Evolutionary conservation across 2,888 invertebrate species (phyloP).

Genomic region (Eupithecia exiguata): DNA sequence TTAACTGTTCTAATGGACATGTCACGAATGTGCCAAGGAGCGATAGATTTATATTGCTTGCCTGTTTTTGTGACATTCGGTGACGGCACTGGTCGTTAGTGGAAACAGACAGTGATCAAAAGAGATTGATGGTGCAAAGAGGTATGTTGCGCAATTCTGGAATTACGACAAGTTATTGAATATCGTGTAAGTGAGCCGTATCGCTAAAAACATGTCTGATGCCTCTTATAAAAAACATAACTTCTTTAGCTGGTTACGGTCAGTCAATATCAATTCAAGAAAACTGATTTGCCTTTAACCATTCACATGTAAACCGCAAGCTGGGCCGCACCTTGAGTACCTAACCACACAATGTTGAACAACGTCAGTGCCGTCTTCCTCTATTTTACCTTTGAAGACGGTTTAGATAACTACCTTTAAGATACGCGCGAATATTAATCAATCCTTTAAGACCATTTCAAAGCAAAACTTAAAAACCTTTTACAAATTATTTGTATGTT

Average conservation of each 20-base stretch:
- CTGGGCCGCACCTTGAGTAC: slow-evolving; percentile 47
- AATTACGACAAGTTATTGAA: not conserved
- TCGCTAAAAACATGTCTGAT: not conserved
- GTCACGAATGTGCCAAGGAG: slow-evolving; percentile 65
- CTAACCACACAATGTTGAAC: slow-evolving; percentile 52
- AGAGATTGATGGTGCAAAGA: slow-evolving; percentile 43
- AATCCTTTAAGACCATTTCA: not conserved
- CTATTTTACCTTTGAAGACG: not conserved
- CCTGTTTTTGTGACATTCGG: slow-evolving; percentile 60
- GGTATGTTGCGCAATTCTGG: slow-evolving; percentile 16
- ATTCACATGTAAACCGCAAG: slow-evolving; percentile 51
- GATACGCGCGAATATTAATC: not conserved
- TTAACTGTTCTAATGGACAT: slow-evolving; percentile 70
- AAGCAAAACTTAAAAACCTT: not conserved
- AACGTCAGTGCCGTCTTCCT: not conserved
- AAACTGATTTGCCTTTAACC: slow-evolving; percentile 46
- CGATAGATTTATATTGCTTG: slow-evolving; percentile 62
- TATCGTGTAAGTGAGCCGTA: not conserved
- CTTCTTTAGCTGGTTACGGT: not conserved
- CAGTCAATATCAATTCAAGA: slow-evolving; percentile 33
- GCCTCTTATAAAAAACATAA: not conserved
- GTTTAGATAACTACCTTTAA: not conserved
- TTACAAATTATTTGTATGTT: not conserved
- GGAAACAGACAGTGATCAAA: slow-evolving; percentile 50
- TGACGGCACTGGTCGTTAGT: slow-evolving; percentile 56